Base-by-base conservation (phyloP, 2,888 invertebrate genomes). In the Cynaeus angustus region DNA sequence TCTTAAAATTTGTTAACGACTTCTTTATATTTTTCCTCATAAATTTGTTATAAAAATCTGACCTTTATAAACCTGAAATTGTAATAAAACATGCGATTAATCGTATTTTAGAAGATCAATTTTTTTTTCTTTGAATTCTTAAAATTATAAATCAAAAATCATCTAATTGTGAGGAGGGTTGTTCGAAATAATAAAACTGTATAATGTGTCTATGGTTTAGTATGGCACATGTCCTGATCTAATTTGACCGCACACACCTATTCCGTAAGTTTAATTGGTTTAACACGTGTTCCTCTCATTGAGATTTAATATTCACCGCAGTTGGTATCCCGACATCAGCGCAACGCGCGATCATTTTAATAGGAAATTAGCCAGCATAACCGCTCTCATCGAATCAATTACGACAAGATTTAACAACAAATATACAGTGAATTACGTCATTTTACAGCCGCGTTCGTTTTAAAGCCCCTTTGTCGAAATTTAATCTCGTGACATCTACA, bases 401-500 rank as follows among this genome's bases (percentile, higher is more conserved):
- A 80, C 78, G 75, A 70, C 79, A 81, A 80, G 80, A 83, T 80
- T 82, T 79, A 80, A 74, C 80, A 79, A 79, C 81, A 81, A 80
- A 81, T 78, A 80, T 77, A 79, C 78, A 78, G 76, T 74, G 75
- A 78, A 81, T 79, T 78, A 79, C 77, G 46, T 61, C 76, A 74
- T 77, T 80, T 78, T 78, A 77, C 73, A 74, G 74, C 74, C 64
- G 72, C 70, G 58, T 26, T 68, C 76, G 70, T 72, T 77, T 75
- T 72, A 76, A 78, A 73, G 70, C 77, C 80, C 79, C 78, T 79
- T 75, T 74, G 72, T 72, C 73, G 76, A 80, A 83, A 80, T 83
- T 83, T 82, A 83, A 84, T 83, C 80, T 81, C 79, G 75, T 80
- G 82, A 82, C 82, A 79, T 82, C 82, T 81, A 78, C 79, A 82